phyloP scores from a whole-genome alignment of 2,888 invertebrate genomes.

The Stratiomys singularior region DNA sequence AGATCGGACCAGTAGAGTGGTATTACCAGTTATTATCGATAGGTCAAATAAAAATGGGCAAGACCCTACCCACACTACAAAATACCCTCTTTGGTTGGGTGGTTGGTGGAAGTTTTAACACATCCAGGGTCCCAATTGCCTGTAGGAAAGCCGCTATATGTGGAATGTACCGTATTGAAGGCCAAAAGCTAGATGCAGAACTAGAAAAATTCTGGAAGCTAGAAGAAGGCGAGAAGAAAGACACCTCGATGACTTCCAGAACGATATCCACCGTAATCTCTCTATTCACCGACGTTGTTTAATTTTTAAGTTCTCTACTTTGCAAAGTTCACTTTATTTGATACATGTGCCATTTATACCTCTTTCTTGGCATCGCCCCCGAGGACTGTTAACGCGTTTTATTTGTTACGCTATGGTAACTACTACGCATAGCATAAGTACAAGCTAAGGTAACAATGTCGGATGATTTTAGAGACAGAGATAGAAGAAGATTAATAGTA shows the following conservation, averaged over 20 bases:
- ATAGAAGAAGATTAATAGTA: no score
- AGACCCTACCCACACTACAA: not conserved
- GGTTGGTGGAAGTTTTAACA: not conserved
- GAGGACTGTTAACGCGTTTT: no score
- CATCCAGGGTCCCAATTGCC: not conserved
- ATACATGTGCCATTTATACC: no score
- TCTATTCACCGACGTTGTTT: no score
- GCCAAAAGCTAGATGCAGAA: not conserved
- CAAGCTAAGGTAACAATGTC: no score
- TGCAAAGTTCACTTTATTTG: no score
- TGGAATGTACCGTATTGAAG: not conserved
- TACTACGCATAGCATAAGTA: no score
- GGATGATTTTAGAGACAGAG: no score
- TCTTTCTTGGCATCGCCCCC: no score
- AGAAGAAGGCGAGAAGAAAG: not conserved
- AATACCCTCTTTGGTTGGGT: not conserved
- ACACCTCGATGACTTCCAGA: not conserved
- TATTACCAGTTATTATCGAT: not conserved
- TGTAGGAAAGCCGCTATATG: not conserved
- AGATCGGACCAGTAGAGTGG: not conserved
- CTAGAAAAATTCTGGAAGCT: conserved; percentile 1
- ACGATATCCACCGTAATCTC: no score
- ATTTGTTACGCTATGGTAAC: no score
- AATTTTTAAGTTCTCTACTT: no score
- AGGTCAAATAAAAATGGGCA: not conserved